Evolutionary conservation across 2,797 vertebrate species (phyloP).

Genomic region (Chaunax sp.): DNA sequence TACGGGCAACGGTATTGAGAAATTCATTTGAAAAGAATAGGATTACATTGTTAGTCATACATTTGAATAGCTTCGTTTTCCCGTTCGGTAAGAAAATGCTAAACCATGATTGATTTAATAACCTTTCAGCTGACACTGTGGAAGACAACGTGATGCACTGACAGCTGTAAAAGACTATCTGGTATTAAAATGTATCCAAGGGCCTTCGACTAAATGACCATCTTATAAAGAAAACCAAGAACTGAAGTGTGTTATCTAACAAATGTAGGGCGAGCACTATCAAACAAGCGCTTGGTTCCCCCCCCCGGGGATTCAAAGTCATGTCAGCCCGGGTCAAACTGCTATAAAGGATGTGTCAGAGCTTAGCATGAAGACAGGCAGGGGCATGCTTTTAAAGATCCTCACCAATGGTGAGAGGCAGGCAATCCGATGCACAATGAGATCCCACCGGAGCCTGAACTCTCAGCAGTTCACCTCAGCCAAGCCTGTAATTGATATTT

Average conservation of each 20-base stretch:
- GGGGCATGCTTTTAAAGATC: constrained; percentile 53
- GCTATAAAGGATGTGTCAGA: constrained; percentile 68
- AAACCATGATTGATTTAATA: no score
- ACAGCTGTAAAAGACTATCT: constrained; percentile 33
- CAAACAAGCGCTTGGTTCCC: constrained; percentile 38
- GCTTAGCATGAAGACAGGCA: constrained; percentile 62
- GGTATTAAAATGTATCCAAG: no score
- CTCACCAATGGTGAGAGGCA: constrained; percentile 61
- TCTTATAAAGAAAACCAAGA: constrained; percentile 40
- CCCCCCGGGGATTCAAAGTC: constrained; percentile 40
- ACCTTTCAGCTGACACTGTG: constrained; percentile 19
- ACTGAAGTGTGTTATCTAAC: constrained; percentile 53
- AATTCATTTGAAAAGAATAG: background rate
- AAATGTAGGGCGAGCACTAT: constrained; percentile 31
- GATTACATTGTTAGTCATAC: background rate
- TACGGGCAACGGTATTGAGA: background rate
- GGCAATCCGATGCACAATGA: constrained; percentile 68
- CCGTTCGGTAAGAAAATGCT: no score
- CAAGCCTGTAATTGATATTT: constrained; percentile 76
- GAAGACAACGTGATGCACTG: constrained; percentile 16
- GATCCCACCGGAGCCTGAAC: constrained; percentile 60
- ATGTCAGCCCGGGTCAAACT: constrained; percentile 71
- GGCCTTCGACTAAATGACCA: constrained; percentile 27
- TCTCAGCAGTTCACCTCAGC: constrained; percentile 55
- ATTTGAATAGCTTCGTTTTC: no score